Conservation (phyloP, 2,888 invertebrate species). For the Nebria salina region DNA sequence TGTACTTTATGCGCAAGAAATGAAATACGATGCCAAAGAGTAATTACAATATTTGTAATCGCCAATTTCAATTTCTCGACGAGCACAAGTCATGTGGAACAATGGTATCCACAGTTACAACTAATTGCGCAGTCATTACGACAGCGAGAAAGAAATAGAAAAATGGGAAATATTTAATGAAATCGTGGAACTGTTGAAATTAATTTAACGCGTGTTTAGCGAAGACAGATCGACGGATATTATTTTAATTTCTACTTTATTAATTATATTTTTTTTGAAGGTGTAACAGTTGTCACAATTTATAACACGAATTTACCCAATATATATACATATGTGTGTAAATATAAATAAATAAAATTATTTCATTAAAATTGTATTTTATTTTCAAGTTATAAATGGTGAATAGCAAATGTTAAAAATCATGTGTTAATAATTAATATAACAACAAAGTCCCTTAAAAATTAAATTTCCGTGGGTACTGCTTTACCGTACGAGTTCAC, state of each 20-base stretch:
- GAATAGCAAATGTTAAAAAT: too few species aligned
- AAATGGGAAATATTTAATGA: conserved; percentile 43
- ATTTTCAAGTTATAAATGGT: too few species aligned
- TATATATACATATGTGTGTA: too few species aligned
- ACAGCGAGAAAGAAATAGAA: not conserved
- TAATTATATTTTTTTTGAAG: not conserved
- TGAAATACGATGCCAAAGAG: conserved; percentile 20
- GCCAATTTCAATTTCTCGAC: conserved; percentile 37
- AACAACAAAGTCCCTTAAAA: too few species aligned
- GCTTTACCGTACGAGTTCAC: not conserved
- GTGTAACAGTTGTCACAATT: too few species aligned
- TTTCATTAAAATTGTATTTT: too few species aligned
- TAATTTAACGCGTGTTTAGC: conserved; percentile 45
- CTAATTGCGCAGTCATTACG: conserved; percentile 42
- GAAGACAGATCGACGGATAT: conserved; percentile 39
- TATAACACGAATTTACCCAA: too few species aligned
- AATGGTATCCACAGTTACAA: conserved; percentile 28
- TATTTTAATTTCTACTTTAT: not conserved
- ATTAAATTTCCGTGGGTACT: too few species aligned
- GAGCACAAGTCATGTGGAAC: conserved; percentile 41
- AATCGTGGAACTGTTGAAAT: conserved; percentile 43
- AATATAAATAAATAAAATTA: too few species aligned
- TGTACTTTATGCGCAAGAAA: not conserved
- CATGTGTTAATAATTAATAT: too few species aligned
- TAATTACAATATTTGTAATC: conserved; percentile 43